phyloP scores from a whole-genome alignment of 2,113 vertebrate species.

The Dissostichus mawsoni region DNA sequence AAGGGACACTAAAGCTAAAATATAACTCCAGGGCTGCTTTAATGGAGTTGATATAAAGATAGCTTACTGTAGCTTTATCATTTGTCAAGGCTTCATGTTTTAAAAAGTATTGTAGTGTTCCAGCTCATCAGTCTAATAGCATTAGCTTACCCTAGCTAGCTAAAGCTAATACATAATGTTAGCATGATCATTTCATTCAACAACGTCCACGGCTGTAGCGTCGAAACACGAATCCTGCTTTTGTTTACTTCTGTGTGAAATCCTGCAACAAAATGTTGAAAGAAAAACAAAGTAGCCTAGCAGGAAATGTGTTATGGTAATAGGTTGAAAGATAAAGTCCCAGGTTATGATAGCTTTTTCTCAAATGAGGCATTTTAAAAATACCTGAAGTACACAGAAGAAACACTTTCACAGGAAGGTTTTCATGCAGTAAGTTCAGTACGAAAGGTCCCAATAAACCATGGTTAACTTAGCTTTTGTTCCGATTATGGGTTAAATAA shows the following conservation, averaged over 20 bases:
- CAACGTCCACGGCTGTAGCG: neutral
- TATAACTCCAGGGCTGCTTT: too few relatives aligned
- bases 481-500: neutral
- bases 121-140: neutral
- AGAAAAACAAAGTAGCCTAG: constrained; percentile 31
- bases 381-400: neutral
- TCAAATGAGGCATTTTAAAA: neutral
- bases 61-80: too few relatives aligned
- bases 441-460: neutral
- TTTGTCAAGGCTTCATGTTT: too few relatives aligned
- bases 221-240: neutral
- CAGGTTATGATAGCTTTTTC: neutral
- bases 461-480: neutral
- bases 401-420: neutral
- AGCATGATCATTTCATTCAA: neutral
- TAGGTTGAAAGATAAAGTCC: constrained; percentile 12
- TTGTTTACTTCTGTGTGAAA: neutral
- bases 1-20: too few relatives aligned
- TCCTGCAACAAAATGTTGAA: neutral
- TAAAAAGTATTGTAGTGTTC: neutral
- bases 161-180: neutral
- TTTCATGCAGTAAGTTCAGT: neutral
- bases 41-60: too few relatives aligned
- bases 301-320: neutral
- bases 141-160: neutral